Evolutionary conservation across 2,888 invertebrate genomes (phyloP), one percentile per base, ranked within the genome.

Genomic region (Anoncus sp.): DNA sequence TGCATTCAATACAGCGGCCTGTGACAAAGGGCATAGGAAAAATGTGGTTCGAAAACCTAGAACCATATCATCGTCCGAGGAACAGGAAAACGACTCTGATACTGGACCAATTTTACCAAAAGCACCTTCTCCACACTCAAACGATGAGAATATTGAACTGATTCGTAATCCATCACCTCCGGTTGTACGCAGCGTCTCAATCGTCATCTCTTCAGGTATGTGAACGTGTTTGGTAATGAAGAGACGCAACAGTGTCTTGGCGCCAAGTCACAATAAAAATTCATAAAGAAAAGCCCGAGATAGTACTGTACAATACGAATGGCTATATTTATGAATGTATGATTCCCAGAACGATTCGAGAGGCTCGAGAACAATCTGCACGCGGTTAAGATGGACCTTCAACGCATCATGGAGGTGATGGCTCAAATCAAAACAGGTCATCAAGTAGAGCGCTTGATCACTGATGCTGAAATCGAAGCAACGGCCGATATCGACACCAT

Each of bases 311-410:
- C 65, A 51, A 49, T 49, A 65, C 65, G 49, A 47, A 65, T 65
- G 51, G 65, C 31, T 65, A 65, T 65, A 65, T 65, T 51, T 65
- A 65, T 65, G 35, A 51, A 51, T 65, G 49, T 65, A 65, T 65
- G 14, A 65, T 65, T 65, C 51, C 65, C 38, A 65, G 65, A 65
- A 65, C 65, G 49, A 35, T 51, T 51, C 18, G 65, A 51, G 65
- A 65, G 51, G 10, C 65, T 51, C 20, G 65, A 65, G 65, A 65
- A 65, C 20, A 65, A 65, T 51, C 35, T 51, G 20, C 35, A 51
- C 51, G 51, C 53, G 22, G 31, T 65, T 2, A 65, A 60, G 40
- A 65, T 65, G 65, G 51, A 65, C 65, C 65, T 65, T 49, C 65
- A 40, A 22, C 65, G 65, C 49, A 47, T 51, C 22, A 51, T 65